phyloP scores from a whole-genome alignment of 92 coral and sea anemone genomes.

The Pocillopora grandis region DNA sequence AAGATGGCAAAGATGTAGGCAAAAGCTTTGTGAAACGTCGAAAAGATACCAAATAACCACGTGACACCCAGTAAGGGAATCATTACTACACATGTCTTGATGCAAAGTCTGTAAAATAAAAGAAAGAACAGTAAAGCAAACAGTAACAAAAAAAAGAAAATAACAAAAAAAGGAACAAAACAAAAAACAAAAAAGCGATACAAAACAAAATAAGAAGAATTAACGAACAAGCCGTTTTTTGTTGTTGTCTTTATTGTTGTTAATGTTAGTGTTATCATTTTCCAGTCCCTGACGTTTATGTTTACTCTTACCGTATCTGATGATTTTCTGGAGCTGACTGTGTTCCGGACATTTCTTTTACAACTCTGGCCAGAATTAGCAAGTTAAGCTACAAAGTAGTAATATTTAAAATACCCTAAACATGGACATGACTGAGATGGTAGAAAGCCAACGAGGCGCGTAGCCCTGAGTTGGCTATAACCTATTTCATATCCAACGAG shows the following conservation, averaged over 20 bases:
- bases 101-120: neutral
- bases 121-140: too few species aligned
- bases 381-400: neutral
- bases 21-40: slow-evolving; percentile 9
- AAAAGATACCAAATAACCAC: slow-evolving; percentile 13
- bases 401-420: too few species aligned
- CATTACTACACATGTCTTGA: slow-evolving; percentile 11
- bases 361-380: neutral
- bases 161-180: too few species aligned
- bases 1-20: slow-evolving; percentile 2
- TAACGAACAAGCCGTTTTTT: too few species aligned
- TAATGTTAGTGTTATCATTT: too few species aligned
- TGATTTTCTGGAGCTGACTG: neutral
- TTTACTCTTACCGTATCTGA: slow-evolving; percentile 6
- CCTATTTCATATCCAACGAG: too few species aligned
- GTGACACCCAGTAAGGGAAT: slow-evolving; percentile 15
- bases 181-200: neutral
- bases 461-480: too few species aligned
- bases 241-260: too few species aligned
- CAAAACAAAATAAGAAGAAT: too few species aligned
- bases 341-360: slow-evolving; percentile 1
- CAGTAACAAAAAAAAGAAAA: neutral
- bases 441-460: too few species aligned
- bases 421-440: too few species aligned
- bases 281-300: neutral